A percentile compares a stretch with the other conserved stretches of the same genome.
Evolutionary conservation across 1,140 invertebrate species (phyloP).

Genomic region (Medauroidea extradentata): DNA sequence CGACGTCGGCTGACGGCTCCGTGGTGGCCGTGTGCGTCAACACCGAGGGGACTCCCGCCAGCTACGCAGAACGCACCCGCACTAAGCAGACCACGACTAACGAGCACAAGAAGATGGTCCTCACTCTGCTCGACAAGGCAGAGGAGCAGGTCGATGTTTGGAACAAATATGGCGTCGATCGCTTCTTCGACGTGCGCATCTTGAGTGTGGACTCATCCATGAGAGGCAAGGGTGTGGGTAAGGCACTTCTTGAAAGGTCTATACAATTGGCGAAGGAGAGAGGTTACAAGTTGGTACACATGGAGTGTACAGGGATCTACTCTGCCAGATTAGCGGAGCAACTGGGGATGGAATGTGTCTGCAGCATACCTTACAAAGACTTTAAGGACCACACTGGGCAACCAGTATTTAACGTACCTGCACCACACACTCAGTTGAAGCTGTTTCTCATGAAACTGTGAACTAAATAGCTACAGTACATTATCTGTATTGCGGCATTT

Average conservation of each 20-base stretch:
- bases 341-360: not conserved
- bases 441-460: not conserved
- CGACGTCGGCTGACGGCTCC: no score
- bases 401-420: not conserved
- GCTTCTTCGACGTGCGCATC: no score
- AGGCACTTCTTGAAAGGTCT: not conserved
- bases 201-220: not conserved
- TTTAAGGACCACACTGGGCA: not conserved
- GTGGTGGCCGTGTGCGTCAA: no score
- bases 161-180: no score
- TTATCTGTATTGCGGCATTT: no score
- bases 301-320: conserved; percentile 4
- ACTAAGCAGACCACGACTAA: no score
- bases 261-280: not conserved
- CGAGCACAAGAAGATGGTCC: no score
- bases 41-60: no score
- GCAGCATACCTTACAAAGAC: not conserved
- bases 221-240: not conserved
- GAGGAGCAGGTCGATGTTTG: no score
- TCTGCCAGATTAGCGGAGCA: conserved; percentile 3
- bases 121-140: no score
- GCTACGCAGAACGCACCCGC: no score
- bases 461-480: no score
- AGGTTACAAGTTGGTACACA: not conserved
- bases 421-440: not conserved